phyloP scores from a whole-genome alignment of 2,888 invertebrate species.

The Chaitophorus viminalis region DNA sequence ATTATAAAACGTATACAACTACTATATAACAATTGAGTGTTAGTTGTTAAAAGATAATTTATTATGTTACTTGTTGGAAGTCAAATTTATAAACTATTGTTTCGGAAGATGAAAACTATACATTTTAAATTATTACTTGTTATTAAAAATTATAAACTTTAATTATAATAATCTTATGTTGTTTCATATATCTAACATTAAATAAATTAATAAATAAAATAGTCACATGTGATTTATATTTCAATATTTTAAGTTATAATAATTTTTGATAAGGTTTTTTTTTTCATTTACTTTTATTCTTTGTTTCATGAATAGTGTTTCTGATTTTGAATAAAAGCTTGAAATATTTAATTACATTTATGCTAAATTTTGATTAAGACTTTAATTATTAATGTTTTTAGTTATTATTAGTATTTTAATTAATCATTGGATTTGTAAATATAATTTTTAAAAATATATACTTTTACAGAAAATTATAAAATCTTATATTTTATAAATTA shows the following conservation, averaged over 20 bases:
- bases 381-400: slow-evolving; percentile 8
- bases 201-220: neutral
- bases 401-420: neutral
- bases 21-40: neutral
- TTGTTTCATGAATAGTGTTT: neutral
- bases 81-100: neutral
- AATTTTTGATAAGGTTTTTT: neutral
- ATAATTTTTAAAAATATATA: neutral
- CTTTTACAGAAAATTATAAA: neutral
- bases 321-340: neutral
- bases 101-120: slow-evolving; percentile 13
- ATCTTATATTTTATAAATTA: neutral
- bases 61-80: neutral
- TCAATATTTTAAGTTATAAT: neutral
- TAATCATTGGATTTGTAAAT: neutral
- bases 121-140: neutral
- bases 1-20: neutral
- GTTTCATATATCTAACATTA: neutral
- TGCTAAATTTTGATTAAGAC: neutral
- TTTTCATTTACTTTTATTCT: neutral
- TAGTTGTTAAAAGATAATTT: neutral
- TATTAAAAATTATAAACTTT: neutral
- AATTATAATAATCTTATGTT: neutral
- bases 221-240: neutral
- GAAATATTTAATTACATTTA: neutral